phyloP scores from a whole-genome alignment of 2,888 invertebrate genomes.

The Watsonalla binaria region DNA sequence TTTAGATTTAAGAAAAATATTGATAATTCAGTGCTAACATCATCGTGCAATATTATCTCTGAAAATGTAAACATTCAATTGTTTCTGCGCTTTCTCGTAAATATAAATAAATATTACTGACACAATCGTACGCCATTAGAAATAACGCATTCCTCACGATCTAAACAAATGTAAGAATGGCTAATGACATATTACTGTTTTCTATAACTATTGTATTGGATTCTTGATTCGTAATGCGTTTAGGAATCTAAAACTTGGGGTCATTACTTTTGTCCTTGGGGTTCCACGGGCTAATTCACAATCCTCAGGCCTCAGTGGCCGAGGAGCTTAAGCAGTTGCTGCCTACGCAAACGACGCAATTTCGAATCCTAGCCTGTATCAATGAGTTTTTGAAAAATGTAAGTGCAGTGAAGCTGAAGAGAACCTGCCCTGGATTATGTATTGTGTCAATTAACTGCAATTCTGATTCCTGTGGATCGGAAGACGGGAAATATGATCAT shows the following conservation, averaged over 20 bases:
- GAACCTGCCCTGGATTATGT: too few species aligned
- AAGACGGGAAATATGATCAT: too few species aligned
- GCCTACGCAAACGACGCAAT: too few species aligned
- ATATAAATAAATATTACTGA: conserved; percentile 46
- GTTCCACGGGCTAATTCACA: too few species aligned
- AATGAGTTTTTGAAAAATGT: too few species aligned
- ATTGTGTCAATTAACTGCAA: too few species aligned
- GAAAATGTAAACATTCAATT: conserved; percentile 32
- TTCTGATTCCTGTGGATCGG: too few species aligned
- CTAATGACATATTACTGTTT: conserved; percentile 39
- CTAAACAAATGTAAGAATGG: conserved; percentile 43
- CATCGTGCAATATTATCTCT: conserved; percentile 25
- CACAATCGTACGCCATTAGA: conserved; percentile 37
- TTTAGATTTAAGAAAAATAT: neutral
- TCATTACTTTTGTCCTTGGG: conserved; percentile 7
- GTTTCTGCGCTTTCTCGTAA: conserved; percentile 43
- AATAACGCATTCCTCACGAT: conserved; percentile 40
- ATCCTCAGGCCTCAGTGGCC: too few species aligned
- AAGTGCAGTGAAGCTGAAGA: too few species aligned
- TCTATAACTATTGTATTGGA: conserved; percentile 29
- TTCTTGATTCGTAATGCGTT: conserved; percentile 28
- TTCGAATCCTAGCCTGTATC: too few species aligned
- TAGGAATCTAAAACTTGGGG: conserved; percentile 22
- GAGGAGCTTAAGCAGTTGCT: too few species aligned
- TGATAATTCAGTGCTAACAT: conserved; percentile 11